phyloP scores from a whole-genome alignment of 2,888 invertebrate genomes.

The Acanthosepion pharaonis region DNA sequence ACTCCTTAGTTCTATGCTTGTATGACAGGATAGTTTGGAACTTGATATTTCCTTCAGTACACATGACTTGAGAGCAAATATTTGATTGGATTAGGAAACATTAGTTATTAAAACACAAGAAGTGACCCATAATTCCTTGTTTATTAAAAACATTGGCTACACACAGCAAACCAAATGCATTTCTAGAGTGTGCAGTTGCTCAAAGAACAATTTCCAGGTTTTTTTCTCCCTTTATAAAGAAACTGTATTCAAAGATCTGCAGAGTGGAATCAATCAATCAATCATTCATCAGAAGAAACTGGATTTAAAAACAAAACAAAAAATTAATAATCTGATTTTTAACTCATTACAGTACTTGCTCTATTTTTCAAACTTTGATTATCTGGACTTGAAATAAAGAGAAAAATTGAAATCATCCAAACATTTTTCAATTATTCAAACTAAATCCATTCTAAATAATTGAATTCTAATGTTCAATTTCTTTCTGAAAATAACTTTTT shows the following conservation, averaged over 20 bases:
- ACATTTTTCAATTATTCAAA: too few relatives aligned
- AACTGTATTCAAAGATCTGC: background rate
- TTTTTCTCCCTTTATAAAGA: background rate
- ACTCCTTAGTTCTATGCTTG: background rate
- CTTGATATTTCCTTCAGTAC: background rate
- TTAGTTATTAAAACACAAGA: background rate
- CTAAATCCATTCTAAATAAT: too few relatives aligned
- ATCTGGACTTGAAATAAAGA: too few relatives aligned
- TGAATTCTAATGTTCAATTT: too few relatives aligned
- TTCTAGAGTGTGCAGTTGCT: background rate
- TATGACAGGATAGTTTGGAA: background rate
- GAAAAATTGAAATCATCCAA: too few relatives aligned
- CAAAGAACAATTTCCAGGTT: background rate
- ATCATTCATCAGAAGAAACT: background rate
- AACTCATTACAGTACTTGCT: too few relatives aligned
- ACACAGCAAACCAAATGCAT: background rate
- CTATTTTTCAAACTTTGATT: too few relatives aligned
- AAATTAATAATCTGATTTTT: too few relatives aligned
- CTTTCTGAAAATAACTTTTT: too few relatives aligned
- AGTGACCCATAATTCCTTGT: conserved; percentile 9
- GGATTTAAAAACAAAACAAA: too few relatives aligned
- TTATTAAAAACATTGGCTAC: background rate
- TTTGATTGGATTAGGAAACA: conserved; percentile 4
- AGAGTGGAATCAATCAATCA: background rate
- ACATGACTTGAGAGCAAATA: background rate